phyloP scores from a whole-genome alignment of 2,797 vertebrate species.

The Esox masquinongy region DNA sequence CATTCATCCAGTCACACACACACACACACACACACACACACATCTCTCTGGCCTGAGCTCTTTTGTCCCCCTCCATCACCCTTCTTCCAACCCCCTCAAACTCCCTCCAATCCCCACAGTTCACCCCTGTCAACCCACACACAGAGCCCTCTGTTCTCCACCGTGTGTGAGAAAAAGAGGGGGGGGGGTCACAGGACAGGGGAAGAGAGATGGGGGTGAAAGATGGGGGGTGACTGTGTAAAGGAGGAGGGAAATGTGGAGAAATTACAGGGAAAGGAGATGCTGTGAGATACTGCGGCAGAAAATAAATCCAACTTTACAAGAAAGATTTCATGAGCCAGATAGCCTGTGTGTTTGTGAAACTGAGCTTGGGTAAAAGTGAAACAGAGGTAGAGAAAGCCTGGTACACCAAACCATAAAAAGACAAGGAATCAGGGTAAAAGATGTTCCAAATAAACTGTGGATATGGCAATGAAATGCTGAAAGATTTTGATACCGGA shows the following conservation, averaged over 20 bases:
- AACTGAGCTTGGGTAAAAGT: slow-evolving; percentile 20
- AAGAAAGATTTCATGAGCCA: slow-evolving; percentile 48
- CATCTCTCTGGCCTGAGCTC: slow-evolving; percentile 16
- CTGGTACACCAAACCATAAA: not conserved
- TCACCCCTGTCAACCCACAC: slow-evolving; percentile 41
- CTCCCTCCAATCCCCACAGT: slow-evolving; percentile 34
- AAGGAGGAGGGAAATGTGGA: not conserved
- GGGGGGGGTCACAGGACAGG: slow-evolving; percentile 11
- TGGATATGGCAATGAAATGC: not conserved
- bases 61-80: slow-evolving; percentile 28
- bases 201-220: slow-evolving; percentile 8
- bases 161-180: slow-evolving; percentile 32
- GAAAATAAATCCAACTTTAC: slow-evolving; percentile 39
- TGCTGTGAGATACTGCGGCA: slow-evolving; percentile 1
- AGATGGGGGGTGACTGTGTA: not conserved
- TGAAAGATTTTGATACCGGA: not conserved
- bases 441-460: not conserved
- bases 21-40: slow-evolving; percentile 18
- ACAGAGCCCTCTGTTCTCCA: slow-evolving; percentile 67
- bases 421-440: not conserved
- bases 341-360: slow-evolving; percentile 35
- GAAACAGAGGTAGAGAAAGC: not conserved
- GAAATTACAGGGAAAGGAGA: slow-evolving; percentile 5
- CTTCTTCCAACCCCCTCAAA: slow-evolving; percentile 1
- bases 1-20: not conserved